Evolutionary conservation across 2,113 vertebrate species (phyloP), one percentile per base, ranked within the genome.

Genomic region (Marmota monax): DNA sequence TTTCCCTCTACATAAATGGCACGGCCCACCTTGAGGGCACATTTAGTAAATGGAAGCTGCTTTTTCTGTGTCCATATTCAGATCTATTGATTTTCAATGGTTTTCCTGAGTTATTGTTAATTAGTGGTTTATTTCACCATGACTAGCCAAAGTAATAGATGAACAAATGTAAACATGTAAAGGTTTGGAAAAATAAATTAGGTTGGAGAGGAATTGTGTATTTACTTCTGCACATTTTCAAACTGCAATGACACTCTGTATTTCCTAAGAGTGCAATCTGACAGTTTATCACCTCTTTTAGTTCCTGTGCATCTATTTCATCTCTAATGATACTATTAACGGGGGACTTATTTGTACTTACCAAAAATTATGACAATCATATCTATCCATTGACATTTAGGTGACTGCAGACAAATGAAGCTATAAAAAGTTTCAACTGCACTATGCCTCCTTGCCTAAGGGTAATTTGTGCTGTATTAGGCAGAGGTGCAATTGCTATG

Each of bases 301-400:
- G 18, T 78, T 89, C 79, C 79, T 65, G 17, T 32, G n/a, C 3
- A 73, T 87, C 58, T 67, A 80, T 87, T 93, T 97, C 39, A 48
- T 65, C 53, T 72, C 74, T 78, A 89, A 92, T 18, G 42, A 96
- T 67, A 83, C 48, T 72, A 37, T 58, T 90, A 92, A 86, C 2
- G 12, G 29, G 80, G 84, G 32, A 77, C 67, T 79, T 92, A 65
- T 58, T 79, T 95, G 84, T 45, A 51, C 45, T 97, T 70, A 92
- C 27, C 2, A 11, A 82, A 88, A 45, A 94, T 92, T 88, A 89
- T 65, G 92, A 90, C 45, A 95, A 97, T 94, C 76, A 79, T 61
- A 61, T 90, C 80, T 91, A n/a, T 45, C 74, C 88, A 73, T 4
- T 93, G 97, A 97, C 92, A 94, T 97, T 95, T 95, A 80, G 76